Evolutionary conservation across 2,113 vertebrate genomes (phyloP), one percentile per base, ranked within the genome.

Genomic region (Petrocephalus zakoni): DNA sequence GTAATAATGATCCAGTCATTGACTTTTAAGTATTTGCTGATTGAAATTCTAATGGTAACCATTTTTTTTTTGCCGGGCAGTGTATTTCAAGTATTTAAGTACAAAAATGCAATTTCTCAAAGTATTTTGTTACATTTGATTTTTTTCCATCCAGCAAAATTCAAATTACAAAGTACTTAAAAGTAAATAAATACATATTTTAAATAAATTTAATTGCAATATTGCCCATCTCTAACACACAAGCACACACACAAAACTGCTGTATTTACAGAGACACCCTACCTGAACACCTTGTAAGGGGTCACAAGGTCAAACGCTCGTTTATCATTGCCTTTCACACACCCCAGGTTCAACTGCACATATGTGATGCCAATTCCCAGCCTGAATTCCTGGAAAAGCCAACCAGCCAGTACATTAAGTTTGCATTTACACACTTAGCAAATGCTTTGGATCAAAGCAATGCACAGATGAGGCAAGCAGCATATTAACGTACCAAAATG

Each of bases 271-370:
- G n/a, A 58, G 53, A 47, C 10, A 51, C 17, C 88, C 90, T 90
- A 97, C 96, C 96, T 97, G 94, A 97, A 97, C 85, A 92, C 94
- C 88, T 93, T 93, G 92, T 96, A 97, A 0, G 96, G 96, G 0
- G 96, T 97, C 0, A 94, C 97, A 89, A 97, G 94, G 11, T 96
- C 96, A 0, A 97, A 97, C 56, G 93, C 84, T 0, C 94, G 89
- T 55, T 94, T 93, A 52, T 97, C 96, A 0, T 90, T 89, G 2
- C 96, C 95, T 90, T 95, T 97, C 87, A 97, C 95, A 0, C 94
- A 96, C 0, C 96, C 96, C 88, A 96, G 93, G 0, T 93, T 96
- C 96, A 97, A 97, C 85, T 97, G 94, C 0, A 97, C 94, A 86
- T 93, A 95, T 25, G 96, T 97, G 93, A 97, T 94, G 7, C 97